Conservation (phyloP, 2,888 invertebrate genomes). For the Eilema caniola region DNA sequence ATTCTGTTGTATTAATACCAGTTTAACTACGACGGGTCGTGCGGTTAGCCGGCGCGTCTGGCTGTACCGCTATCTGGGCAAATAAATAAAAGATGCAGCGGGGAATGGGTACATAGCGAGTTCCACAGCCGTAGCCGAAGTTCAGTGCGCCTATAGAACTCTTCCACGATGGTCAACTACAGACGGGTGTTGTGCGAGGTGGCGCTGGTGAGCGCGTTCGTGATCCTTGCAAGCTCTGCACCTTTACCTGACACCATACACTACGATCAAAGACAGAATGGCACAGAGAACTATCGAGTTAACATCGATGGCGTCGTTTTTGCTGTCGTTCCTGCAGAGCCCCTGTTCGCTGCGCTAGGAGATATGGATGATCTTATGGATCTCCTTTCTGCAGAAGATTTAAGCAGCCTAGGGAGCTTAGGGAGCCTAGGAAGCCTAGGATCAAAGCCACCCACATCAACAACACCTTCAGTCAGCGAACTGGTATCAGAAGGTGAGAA, state of each 20-base stretch:
- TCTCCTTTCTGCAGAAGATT: conserved; percentile 63
- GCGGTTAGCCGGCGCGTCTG: conserved; percentile 65
- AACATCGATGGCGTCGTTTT: conserved; percentile 90
- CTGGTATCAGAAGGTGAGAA: conserved; percentile 30
- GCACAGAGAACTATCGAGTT: conserved; percentile 91
- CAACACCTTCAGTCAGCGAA: conserved; percentile 22
- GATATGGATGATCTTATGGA: conserved; percentile 79
- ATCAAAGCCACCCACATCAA: conserved; percentile 52
- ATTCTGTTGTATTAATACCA: conserved; percentile 74
- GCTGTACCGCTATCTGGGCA: conserved; percentile 84
- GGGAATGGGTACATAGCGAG: conserved; percentile 79
- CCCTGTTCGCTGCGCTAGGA: conserved; percentile 86
- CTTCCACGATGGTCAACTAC: conserved; percentile 83
- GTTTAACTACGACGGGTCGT: conserved; percentile 73
- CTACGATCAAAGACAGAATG: conserved; percentile 93
- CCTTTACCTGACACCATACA: conserved; percentile 59
- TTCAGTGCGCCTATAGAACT: conserved; percentile 73
- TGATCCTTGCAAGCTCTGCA: conserved; percentile 57
- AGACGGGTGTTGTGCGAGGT: conserved; percentile 78
- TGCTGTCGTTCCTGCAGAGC: conserved; percentile 88
- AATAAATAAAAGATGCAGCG: conserved; percentile 86
- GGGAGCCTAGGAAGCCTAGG: conserved; percentile 42
- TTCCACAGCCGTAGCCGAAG: conserved; percentile 63
- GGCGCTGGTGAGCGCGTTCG: conserved; percentile 59
- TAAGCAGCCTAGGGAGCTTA: conserved; percentile 13